Base-by-base conservation (phyloP, 2,888 invertebrate species). In the Biston stratarius region DNA sequence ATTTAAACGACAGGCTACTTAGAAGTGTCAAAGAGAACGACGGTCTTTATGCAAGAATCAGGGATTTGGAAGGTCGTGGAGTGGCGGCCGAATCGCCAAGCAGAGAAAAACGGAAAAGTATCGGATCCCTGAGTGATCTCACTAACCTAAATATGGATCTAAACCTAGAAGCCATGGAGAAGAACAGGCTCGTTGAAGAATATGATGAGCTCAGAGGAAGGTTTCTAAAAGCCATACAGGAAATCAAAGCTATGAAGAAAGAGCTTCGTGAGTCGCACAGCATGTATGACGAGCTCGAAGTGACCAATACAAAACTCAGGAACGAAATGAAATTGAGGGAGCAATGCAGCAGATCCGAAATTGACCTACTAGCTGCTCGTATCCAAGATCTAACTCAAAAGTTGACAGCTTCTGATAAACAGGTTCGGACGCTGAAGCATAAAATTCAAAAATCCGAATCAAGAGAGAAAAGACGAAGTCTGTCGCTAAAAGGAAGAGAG, bases 341-440 rank as follows among this genome's bases (percentile, higher is more conserved):
- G 73, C 96, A 96, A 74, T 95, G 96, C 61, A 95, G 96, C 74
- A 92, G 95, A 72, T 96, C 96, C 0, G 97, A 98, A 86, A 94
- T 97, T 48, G 95, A 96, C 71, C 90, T 97, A 78, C 96, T 98
- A 96, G 97, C 97, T 0, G 96, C 96, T 34, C 95, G 98, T 58
- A 96, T 98, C 67, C 96, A 98, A 82, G 97, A 98, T 83, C 91
- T 98, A 40, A 97, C 98, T 0, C 95, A 95, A 62, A 98, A 98
- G 84, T 94, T 98, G 68, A 96, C 96, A 8, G 95, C 95, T 0
- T 97, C 97, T 0, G 98, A 98, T 81, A 96, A 97, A 77, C 97
- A 97, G 87, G 96, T 97, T 9, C 94, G 97, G 62, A 95, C 95
- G 3, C 84, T 97, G 33, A 97, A 97, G 86, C 97, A 97, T 78